Evolutionary conservation across 2,888 invertebrate genomes (phyloP), one percentile per base, ranked within the genome.

Genomic region (Meloe dianella): DNA sequence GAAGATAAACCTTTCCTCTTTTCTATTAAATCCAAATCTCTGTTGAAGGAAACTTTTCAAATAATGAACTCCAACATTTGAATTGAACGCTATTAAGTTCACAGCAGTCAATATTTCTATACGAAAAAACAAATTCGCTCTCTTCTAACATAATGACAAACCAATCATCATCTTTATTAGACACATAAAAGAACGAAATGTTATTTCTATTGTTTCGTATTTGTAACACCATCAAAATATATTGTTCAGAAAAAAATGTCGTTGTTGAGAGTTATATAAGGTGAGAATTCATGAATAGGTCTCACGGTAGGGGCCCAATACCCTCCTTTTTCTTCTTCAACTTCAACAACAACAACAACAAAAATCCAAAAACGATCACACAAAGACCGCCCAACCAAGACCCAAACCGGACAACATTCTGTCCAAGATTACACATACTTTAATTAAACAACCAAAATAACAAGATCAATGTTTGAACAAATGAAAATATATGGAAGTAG

Each of bases 11-110:
- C 60, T 59, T 17, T 10, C 17, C 29, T 58, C 41, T 20, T 61
- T 27, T 47, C 24, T 57, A 47, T 61, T 41, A 57, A 61, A 65
- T 32, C 9, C 32, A 12, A 32, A 32, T 32, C 32, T 12, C 4
- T 12, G 35, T 35, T 35, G 35, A 35, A 12, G 35, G 12, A 35
- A 47, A 59, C 59, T 57, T 51, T 59, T 47, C 35, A 47, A 38
- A 17, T 60, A 70, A 63, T 59, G 58, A 51, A 51, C 56, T 58
- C 56, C 54, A 65, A 68, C 69, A 72, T 72, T 70, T 68, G 69
- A 71, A 63, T 68, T 65, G 67, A 41, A 64, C 62, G 65, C 69
- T 68, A 72, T 73, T 67, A 71, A 73, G 68, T 65, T 70, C 65
- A 58, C 66, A 67, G 67, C 65, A 51, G 56, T 32, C 61, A 65